These are phyloP conservation scores for Mercenaria mercenaria DNA, from an alignment of 1,140 invertebrate species.

Conservation along the genomic window DNA sequence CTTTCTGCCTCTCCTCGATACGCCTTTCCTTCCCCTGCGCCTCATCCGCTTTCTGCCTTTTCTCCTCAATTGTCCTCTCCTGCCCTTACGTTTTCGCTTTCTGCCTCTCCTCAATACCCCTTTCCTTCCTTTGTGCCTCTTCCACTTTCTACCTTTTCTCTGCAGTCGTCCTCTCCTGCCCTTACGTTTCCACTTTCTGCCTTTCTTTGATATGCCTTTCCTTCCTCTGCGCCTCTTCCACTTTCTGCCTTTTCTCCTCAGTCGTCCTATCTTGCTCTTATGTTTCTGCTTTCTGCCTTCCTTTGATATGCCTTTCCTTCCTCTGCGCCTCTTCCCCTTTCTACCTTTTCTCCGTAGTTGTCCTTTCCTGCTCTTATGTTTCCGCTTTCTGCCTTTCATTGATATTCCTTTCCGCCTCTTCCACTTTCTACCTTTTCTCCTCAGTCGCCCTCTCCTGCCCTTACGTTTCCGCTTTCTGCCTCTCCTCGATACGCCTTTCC, in stretches of 20 bases:
- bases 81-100: background rate
- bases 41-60: background rate
- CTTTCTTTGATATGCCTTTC: no score
- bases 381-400: background rate
- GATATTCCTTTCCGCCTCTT: background rate
- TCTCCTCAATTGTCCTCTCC: background rate
- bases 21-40: background rate
- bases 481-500: background rate
- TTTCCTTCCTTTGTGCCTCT: background rate
- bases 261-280: background rate
- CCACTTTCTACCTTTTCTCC: background rate
- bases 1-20: background rate
- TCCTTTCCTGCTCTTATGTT: background rate
- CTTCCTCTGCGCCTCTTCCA: no score
- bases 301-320: background rate
- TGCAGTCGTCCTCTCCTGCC: background rate
- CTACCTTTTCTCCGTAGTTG: background rate
- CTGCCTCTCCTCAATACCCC: background rate
- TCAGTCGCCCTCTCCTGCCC: background rate
- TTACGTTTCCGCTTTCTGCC: background rate
- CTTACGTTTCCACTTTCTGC: background rate
- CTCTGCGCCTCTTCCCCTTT: background rate
- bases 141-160: background rate
- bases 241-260: background rate
- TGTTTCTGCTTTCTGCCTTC: background rate